These are phyloP conservation scores for Hoplodrina blanda DNA, from an alignment of 2,888 invertebrate species.

Conservation along the genomic window DNA sequence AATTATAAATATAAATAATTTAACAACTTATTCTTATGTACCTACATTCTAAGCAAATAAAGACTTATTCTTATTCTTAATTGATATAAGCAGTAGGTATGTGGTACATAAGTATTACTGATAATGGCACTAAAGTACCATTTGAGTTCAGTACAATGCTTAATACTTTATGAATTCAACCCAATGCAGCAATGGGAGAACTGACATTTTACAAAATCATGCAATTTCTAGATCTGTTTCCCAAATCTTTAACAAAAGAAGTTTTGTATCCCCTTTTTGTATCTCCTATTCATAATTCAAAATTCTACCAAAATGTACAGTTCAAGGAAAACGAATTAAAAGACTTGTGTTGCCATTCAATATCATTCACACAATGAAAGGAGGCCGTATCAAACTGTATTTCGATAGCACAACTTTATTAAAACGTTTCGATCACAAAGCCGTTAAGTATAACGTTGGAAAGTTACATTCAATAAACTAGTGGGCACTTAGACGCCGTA, in stretches of 20 bases:
- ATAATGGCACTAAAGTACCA: background rate
- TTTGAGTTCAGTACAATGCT: background rate
- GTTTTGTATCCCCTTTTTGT: background rate
- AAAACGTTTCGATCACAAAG: slow-evolving; percentile 47
- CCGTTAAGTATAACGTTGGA: slow-evolving; percentile 52
- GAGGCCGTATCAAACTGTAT: background rate
- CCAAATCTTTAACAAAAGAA: background rate
- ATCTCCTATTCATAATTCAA: background rate
- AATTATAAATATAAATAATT: too few relatives aligned
- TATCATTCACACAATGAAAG: slow-evolving; percentile 1
- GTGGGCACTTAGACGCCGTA: slow-evolving; percentile 51
- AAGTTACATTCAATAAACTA: slow-evolving; percentile 54
- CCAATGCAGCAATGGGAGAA: background rate
- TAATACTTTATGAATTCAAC: background rate
- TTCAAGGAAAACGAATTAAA: background rate
- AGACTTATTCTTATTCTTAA: too few relatives aligned
- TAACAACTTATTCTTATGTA: too few relatives aligned
- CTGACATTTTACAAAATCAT: background rate
- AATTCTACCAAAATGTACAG: background rate
- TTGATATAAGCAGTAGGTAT: background rate
- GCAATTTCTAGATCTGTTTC: background rate
- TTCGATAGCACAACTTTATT: slow-evolving; percentile 21
- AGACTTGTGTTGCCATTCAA: background rate
- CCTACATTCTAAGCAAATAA: too few relatives aligned
- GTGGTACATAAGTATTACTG: background rate